phyloP scores from a whole-genome alignment of 1,140 invertebrate genomes.

The Neelides sp. region DNA sequence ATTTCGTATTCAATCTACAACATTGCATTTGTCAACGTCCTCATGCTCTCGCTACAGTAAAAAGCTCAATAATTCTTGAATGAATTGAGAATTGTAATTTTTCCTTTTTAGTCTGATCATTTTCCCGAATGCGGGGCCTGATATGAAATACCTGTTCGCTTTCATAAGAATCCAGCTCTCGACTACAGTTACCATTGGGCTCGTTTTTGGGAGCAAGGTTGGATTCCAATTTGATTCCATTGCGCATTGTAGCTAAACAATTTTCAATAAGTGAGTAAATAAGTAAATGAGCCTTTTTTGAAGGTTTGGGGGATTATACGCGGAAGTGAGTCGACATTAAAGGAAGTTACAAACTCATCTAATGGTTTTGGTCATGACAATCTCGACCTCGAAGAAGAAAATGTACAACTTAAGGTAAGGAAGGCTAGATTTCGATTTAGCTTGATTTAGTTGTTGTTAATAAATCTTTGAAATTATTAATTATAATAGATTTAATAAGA shows the following conservation, averaged over 20 bases:
- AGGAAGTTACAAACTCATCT: slow-evolving; percentile 66
- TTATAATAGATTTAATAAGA: background rate
- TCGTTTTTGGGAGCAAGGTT: slow-evolving; percentile 79
- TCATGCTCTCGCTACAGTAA: slow-evolving; percentile 83
- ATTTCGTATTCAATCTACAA: slow-evolving; percentile 90
- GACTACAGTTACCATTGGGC: slow-evolving; percentile 64
- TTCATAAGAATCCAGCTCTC: slow-evolving; percentile 75
- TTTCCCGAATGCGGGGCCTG: slow-evolving; percentile 68
- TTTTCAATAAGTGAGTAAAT: background rate
- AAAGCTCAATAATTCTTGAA: no score
- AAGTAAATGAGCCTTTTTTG: background rate
- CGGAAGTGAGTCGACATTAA: slow-evolving; percentile 62
- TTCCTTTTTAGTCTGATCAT: slow-evolving; percentile 57
- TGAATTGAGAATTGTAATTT: no score
- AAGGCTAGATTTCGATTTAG: background rate
- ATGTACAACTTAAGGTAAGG: slow-evolving; percentile 70
- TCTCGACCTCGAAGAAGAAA: slow-evolving; percentile 72
- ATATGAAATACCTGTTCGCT: slow-evolving; percentile 74
- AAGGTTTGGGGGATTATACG: slow-evolving; percentile 61
- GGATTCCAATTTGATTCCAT: slow-evolving; percentile 11
- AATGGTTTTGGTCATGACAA: slow-evolving; percentile 73
- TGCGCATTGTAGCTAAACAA: background rate
- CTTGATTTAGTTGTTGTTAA: background rate
- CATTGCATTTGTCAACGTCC: slow-evolving; percentile 76
- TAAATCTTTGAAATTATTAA: background rate